Base-by-base conservation (phyloP, 2,797 vertebrate species). In the Mormyrops attenuatus region DNA sequence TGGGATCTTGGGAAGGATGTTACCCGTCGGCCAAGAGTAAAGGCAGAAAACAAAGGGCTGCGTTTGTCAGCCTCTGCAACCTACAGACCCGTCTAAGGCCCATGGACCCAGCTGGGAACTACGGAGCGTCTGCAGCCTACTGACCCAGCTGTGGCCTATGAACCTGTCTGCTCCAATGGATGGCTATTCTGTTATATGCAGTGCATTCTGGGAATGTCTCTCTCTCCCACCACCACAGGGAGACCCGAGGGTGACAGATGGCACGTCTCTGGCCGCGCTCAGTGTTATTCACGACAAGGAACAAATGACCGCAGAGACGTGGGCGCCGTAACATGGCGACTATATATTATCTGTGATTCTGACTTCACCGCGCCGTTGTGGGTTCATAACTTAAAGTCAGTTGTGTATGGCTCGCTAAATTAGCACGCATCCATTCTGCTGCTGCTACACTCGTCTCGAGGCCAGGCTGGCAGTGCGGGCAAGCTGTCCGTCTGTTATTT, bases 161-260 rank as follows among this genome's bases (percentile, higher is more conserved):
- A 93, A 94, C 93, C 90, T 89, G 88, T 92, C 94, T 92, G 87
- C 94, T 93, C 92, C 93, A 95, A 95, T 92, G 93, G 94, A 95
- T 94, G 94, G 92, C 88, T 92, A 94, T 93, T 90, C 93, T 93
- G 94, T 94, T 95, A 94, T 94, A 93, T 93, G 94, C 94, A 93
- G 92, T 93, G 93, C 94, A 94, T 93, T 91, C 92, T 90, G 84
- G 89, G 89, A 93, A 92, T 88, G 88, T 90, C 92, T 90, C 47
- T 15, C 82, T 89, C 89, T 41, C 11, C 82, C 44, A 0, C 38
- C 87, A 17, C 55, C 87, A 22, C 47, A 17, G 50, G 26, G 52
- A 8, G 44, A 53, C 82, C 84, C 44, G 13, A 34, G 22, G 22
- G 93, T 94, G 93, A 93, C 92, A 93, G 93, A 95, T 92, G 91